Conservation (phyloP, 2,113 vertebrate genomes). For the Malurus elegans region DNA sequence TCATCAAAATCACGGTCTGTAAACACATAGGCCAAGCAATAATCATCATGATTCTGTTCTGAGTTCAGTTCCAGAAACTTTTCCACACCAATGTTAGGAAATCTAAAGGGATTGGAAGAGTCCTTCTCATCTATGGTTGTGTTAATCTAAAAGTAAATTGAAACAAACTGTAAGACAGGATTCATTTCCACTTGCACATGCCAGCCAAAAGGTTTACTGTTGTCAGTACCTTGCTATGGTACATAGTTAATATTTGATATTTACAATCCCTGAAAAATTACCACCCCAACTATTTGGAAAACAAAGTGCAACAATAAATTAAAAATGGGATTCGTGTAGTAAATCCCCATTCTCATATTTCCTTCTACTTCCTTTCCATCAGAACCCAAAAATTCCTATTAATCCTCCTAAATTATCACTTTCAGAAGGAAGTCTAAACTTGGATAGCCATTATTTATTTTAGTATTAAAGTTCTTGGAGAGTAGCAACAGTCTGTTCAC, state of each 20-base stretch:
- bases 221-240: not conserved
- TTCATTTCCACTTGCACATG: not conserved
- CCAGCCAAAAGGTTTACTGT: not conserved
- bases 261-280: not conserved
- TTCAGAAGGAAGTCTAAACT: not conserved
- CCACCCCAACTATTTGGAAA: not conserved
- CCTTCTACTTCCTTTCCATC: not conserved
- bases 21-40: conserved; percentile 98
- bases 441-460: not conserved
- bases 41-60: conserved; percentile 98
- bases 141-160: conserved; percentile 86
- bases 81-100: conserved; percentile 97
- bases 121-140: conserved; percentile 89
- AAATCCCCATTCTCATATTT: not conserved
- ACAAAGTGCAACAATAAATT: not conserved
- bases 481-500: not conserved
- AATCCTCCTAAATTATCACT: not conserved
- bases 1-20: conserved; percentile 98
- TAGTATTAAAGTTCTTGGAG: not conserved
- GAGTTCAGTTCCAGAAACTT: conserved; percentile 98
- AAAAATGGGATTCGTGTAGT: not conserved
- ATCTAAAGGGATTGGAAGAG: conserved; percentile 92
- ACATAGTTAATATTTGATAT: not conserved
- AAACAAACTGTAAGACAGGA: not conserved
- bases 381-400: not conserved